Conservation (phyloP, 2,888 invertebrate species). For the Ichneumoninae sp. region DNA sequence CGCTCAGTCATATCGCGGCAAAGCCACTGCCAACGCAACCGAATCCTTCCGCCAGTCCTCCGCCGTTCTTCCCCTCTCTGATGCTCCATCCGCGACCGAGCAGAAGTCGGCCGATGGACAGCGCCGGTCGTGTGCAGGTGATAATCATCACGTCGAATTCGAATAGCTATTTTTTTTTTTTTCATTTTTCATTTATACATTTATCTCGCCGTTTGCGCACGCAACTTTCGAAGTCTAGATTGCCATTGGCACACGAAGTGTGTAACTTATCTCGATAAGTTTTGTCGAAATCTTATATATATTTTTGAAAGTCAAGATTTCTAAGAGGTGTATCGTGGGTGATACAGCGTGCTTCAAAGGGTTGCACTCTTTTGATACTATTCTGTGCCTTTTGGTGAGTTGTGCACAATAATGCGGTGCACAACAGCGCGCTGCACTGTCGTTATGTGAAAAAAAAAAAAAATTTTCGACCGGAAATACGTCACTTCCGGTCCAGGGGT, state of each 20-base stretch:
- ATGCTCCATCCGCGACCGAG: constrained; percentile 93
- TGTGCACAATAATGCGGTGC: too few relatives aligned
- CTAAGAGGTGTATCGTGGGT: too few relatives aligned
- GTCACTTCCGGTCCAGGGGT: too few relatives aligned
- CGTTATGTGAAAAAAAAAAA: not conserved
- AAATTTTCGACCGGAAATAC: not conserved
- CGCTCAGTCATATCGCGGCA: constrained; percentile 89
- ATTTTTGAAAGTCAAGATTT: not conserved
- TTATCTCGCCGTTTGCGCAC: not conserved
- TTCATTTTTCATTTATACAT: not conserved
- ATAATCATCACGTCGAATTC: constrained; percentile 33
- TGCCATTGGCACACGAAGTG: constrained; percentile 19
- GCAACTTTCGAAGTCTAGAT: constrained; percentile 41
- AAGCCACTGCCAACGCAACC: constrained; percentile 85
- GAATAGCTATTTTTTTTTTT: not conserved
- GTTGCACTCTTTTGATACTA: too few relatives aligned
- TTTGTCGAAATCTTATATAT: not conserved
- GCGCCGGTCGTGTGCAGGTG: constrained; percentile 88
- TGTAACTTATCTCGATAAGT: constrained; percentile 13
- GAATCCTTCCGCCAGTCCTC: constrained; percentile 78
- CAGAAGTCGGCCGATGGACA: constrained; percentile 94
- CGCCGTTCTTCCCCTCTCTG: constrained; percentile 89
- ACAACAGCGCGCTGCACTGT: too few relatives aligned
- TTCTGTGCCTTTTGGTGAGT: too few relatives aligned
- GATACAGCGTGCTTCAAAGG: too few relatives aligned